Evolutionary conservation across 2,797 vertebrate species (phyloP), one percentile per base, ranked within the genome.

Genomic region (Petrocephalus schoutedeni): DNA sequence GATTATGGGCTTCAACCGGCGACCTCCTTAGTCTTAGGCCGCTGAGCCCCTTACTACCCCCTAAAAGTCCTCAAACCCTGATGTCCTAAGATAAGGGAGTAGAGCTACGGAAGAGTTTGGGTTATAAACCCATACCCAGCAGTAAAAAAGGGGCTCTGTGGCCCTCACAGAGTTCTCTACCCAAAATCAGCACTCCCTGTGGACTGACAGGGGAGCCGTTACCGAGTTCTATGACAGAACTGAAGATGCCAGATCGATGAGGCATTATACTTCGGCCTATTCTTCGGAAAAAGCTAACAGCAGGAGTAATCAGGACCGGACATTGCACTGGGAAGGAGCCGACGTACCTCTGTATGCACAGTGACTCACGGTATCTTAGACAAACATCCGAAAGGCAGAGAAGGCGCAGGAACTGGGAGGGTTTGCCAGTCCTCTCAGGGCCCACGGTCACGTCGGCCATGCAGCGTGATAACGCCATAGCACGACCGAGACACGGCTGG

Each of bases 381-480:
- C 89, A 91, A 92, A 92, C 91, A 90, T 89, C 89, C 89, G 36
- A 77, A 77, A 89, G 88, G 88, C 56, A 12, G 53, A 58, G 28
- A 67, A 36, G 85, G 77, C 23, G 21, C 45, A 32, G 84, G 14
- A 54, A 36, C 53, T 12, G 23, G 3, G 28, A 12, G 0, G 53
- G 21, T 86, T 58, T 28, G 16, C 16, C 21, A 28, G 28, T 23
- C 14, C 49, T 53, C 21, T 7, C 10, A 45, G 87, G 53, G 5
- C 14, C 53, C 21, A n/a, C 54, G 32, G 28, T 16, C 71, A 41
- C 67, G 67, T 74, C 16, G 14, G 32, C 67, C 67, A 74, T 41
- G 32, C 32, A 45, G 45, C 0, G 53, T 28, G 54, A 61, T 9
- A 61, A 19, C 7, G 9, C 28, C 2, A 4, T n/a, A 58, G 54